phyloP scores from a whole-genome alignment of 1,140 invertebrate genomes.

The Andricus grossulariae region DNA sequence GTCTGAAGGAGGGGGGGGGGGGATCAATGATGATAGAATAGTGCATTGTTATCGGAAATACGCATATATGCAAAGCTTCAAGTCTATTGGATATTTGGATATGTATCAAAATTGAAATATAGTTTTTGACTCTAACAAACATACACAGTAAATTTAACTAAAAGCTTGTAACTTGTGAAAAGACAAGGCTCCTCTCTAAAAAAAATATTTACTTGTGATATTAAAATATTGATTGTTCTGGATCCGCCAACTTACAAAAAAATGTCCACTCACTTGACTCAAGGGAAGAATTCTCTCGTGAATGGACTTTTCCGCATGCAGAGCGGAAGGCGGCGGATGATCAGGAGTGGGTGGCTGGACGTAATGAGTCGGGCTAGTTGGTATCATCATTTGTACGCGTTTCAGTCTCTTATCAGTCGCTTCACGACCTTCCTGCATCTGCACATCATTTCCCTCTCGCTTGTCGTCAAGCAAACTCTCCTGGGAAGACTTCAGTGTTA shows the following conservation, averaged over 20 bases:
- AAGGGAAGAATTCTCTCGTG: constrained; percentile 92
- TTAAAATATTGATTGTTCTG: too few relatives aligned
- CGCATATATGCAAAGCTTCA: too few relatives aligned
- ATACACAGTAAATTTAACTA: too few relatives aligned
- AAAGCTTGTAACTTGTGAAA: too few relatives aligned
- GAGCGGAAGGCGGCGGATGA: constrained; percentile 94
- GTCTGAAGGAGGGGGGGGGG: too few relatives aligned
- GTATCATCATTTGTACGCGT: constrained; percentile 78
- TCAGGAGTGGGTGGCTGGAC: constrained; percentile 95
- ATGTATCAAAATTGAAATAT: too few relatives aligned
- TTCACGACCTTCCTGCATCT: constrained; percentile 58
- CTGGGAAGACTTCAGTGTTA: constrained; percentile 80
- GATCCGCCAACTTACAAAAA: background rate
- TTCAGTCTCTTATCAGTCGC: constrained; percentile 68
- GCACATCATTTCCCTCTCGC: constrained; percentile 67
- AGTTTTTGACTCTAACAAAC: too few relatives aligned
- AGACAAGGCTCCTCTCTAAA: too few relatives aligned
- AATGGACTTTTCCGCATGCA: constrained; percentile 91
- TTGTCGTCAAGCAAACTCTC: constrained; percentile 80
- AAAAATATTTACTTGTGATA: too few relatives aligned
- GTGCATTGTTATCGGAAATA: too few relatives aligned
- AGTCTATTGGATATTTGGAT: too few relatives aligned
- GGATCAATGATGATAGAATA: too few relatives aligned
- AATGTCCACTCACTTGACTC: constrained; percentile 84
- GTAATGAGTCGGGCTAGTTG: constrained; percentile 90